Conservation (phyloP, 2,113 vertebrate genomes). For the Aepyceros melampus region DNA sequence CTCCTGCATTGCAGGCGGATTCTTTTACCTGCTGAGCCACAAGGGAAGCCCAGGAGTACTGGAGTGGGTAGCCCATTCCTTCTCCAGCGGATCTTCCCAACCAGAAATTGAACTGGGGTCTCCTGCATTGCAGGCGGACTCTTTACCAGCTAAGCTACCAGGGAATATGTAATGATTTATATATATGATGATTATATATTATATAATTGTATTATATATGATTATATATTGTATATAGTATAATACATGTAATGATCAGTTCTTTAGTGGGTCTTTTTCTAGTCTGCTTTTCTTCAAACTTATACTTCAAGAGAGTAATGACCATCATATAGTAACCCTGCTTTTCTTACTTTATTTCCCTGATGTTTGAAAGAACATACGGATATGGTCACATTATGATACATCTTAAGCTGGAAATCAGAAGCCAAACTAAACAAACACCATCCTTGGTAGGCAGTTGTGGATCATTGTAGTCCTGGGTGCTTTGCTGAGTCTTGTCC, state of each 20-base stretch:
- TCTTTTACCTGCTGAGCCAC: not conserved
- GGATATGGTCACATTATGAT: not conserved
- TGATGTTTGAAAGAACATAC: not conserved
- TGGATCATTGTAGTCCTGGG: not conserved
- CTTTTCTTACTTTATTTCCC: not conserved
- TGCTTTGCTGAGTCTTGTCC: not conserved
- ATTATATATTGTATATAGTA: not conserved
- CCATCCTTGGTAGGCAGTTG: not conserved
- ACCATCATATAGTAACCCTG: not conserved
- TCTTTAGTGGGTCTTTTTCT: not conserved
- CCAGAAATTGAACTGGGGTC: not conserved
- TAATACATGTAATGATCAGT: not conserved
- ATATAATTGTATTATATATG: not conserved
- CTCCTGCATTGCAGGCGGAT: not conserved
- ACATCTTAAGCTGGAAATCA: not conserved
- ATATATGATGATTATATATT: not conserved
- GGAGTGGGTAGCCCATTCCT: not conserved
- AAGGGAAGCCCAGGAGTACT: not conserved
- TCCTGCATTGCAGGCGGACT: not conserved
- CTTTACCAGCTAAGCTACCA: not conserved
- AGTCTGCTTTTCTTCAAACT: not conserved
- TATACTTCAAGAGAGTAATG: not conserved
- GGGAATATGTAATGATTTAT: not conserved
- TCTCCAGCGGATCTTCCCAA: not conserved
- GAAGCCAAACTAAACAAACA: not conserved